phyloP scores from a whole-genome alignment of 1,140 invertebrate species.

The Armadillidium nasatum region DNA sequence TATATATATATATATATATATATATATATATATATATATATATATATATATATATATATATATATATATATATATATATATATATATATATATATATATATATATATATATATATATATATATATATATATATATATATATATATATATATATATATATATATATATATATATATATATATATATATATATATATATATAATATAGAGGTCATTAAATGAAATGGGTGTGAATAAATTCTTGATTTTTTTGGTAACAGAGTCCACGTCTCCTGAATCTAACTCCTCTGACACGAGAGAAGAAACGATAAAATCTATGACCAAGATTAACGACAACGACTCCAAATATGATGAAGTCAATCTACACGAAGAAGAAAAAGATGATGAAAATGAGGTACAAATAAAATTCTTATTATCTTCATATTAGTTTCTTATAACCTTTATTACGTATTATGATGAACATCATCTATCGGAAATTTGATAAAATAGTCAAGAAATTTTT shows the following conservation, averaged over 20 bases:
- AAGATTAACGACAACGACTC: not conserved
- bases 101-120: not conserved
- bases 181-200: conserved; percentile 8
- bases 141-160: conserved; percentile 13
- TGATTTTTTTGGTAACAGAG: too few relatives aligned
- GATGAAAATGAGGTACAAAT: not conserved
- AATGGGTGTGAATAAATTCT: too few relatives aligned
- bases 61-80: not conserved
- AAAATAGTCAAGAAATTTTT: too few relatives aligned
- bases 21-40: not conserved
- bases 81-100: not conserved
- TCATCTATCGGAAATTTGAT: too few relatives aligned
- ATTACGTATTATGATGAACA: too few relatives aligned
- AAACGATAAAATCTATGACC: not conserved
- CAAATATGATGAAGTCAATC: not conserved
- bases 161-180: conserved; percentile 11
- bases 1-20: conserved; percentile 9
- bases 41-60: not conserved
- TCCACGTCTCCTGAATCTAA: conserved; percentile 25
- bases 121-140: not conserved
- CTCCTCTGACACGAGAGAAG: conserved; percentile 20
- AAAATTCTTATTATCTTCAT: too few relatives aligned
- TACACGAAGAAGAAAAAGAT: not conserved
- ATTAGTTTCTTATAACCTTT: too few relatives aligned
- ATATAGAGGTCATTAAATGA: too few relatives aligned